Evolutionary conservation across 92 coral and sea anemone genomes (phyloP).

Genomic region (Parazoanthus darwini): DNA sequence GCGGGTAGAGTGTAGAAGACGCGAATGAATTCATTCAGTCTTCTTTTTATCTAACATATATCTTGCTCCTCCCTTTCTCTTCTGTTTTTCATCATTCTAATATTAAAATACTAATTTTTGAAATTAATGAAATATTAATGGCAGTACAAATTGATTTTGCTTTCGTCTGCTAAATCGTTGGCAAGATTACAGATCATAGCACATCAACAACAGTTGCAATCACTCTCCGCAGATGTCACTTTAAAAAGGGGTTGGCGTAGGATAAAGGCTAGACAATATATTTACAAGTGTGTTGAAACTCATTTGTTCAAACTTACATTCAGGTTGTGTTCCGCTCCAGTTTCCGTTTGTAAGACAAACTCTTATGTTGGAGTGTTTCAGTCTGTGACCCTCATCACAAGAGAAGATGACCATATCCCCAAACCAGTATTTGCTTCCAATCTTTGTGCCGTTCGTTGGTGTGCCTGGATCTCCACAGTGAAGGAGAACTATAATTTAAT

Average conservation of each 20-base stretch:
- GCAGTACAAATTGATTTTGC: no score
- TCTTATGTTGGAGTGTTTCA: constrained; percentile 50
- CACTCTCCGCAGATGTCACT: no score
- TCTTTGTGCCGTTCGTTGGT: constrained; percentile 27
- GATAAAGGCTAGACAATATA: background rate
- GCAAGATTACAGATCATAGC: no score
- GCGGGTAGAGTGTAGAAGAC: no score
- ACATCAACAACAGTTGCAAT: no score
- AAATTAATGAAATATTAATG: no score
- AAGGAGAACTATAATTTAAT: constrained; percentile 30
- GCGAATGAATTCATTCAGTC: no score
- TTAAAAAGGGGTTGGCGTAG: background rate
- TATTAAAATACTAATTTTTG: no score
- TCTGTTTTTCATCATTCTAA: no score
- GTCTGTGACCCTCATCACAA: constrained; percentile 43
- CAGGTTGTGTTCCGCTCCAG: constrained; percentile 76
- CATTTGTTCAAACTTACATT: constrained; percentile 50
- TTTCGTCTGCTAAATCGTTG: no score
- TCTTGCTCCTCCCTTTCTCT: no score
- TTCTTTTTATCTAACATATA: no score
- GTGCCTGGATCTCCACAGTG: constrained; percentile 58
- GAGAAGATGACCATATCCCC: constrained; percentile 51
- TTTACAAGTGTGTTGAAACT: background rate
- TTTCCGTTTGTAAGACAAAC: constrained; percentile 48
- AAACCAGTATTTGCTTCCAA: constrained; percentile 45